These are phyloP conservation scores for Campylomormyrus numenius DNA, from an alignment of 2,113 vertebrate species.

Conservation along the genomic window DNA sequence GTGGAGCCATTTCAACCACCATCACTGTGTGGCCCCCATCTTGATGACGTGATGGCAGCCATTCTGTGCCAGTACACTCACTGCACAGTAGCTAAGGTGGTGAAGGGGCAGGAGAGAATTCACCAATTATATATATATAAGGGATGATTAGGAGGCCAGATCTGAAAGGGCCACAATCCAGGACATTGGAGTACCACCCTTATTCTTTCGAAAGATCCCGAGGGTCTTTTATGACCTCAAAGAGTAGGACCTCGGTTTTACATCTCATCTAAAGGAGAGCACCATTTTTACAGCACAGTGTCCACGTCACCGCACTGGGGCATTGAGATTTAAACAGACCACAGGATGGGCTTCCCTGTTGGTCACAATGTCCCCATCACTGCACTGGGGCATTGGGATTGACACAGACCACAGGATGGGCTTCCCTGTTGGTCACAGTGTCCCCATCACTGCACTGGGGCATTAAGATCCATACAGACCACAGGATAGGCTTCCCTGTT, in stretches of 20 bases:
- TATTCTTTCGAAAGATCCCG: neutral
- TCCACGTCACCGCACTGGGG: neutral
- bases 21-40: neutral
- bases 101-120: neutral
- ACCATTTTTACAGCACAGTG: neutral
- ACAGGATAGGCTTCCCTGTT: neutral
- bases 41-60: neutral
- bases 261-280: neutral
- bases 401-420: too few relatives aligned
- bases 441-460: too few relatives aligned
- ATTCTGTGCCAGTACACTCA: neutral
- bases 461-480: too few relatives aligned
- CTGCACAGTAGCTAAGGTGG: neutral
- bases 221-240: neutral
- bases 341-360: too few relatives aligned
- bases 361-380: too few relatives aligned
- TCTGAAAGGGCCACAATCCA: neutral
- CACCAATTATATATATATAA: neutral
- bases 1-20: neutral
- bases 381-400: too few relatives aligned
- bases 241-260: neutral
- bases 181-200: neutral
- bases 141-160: neutral
- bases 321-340: too few relatives aligned
- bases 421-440: too few relatives aligned